A percentile compares a stretch with the other conserved stretches of the same genome.
phyloP scores from a whole-genome alignment of 2,797 vertebrate species.

The Oreonectes daqikongensis region DNA sequence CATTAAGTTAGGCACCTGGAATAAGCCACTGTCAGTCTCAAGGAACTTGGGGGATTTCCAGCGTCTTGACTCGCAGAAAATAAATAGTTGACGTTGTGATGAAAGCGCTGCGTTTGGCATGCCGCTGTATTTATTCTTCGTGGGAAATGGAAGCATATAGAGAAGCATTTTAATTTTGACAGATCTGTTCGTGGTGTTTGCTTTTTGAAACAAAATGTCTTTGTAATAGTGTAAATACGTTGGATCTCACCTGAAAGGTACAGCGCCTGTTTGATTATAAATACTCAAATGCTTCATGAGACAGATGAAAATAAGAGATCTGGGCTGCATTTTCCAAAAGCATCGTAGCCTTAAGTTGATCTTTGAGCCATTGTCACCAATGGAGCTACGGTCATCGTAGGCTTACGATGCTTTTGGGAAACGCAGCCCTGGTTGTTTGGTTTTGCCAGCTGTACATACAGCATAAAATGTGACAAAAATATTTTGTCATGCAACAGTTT shows the following conservation, averaged over 20 bases:
- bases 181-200: conserved; percentile 18
- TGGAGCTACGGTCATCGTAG: too few species aligned
- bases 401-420: too few species aligned
- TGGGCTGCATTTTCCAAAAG: too few species aligned
- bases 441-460: too few species aligned
- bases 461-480: too few species aligned
- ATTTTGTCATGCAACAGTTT: too few species aligned
- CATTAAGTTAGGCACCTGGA: conserved; percentile 48
- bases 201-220: conserved; percentile 12
- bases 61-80: conserved; percentile 39
- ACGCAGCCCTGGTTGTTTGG: too few species aligned
- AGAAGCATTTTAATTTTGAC: conserved; percentile 35
- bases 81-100: conserved; percentile 38
- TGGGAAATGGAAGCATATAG: conserved; percentile 2
- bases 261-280: too few species aligned
- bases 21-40: conserved; percentile 27
- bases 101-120: conserved; percentile 37
- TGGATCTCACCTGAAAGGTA: not conserved
- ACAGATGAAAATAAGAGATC: too few species aligned
- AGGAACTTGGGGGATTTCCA: conserved; percentile 39
- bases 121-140: conserved; percentile 14
- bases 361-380: too few species aligned
- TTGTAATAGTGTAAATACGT: conserved; percentile 14
- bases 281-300: too few species aligned
- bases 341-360: too few species aligned